Conservation (phyloP, 2,888 invertebrate genomes). For the Priocnemis perturbator region DNA sequence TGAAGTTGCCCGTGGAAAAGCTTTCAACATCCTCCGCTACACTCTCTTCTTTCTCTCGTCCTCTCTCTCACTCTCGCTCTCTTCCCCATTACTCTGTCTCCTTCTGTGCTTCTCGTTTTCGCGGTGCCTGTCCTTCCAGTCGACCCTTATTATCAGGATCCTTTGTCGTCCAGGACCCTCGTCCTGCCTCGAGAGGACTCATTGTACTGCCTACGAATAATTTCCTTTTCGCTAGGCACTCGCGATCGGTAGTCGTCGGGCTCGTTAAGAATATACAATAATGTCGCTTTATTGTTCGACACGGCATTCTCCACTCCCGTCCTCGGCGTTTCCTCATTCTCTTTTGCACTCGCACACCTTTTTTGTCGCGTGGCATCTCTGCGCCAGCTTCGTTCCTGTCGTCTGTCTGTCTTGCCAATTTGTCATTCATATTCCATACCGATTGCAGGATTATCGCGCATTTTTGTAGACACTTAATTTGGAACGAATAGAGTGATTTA, state of each 20-base stretch:
- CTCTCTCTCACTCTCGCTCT: neutral
- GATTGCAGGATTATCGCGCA: too few relatives aligned
- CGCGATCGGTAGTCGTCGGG: constrained; percentile 13
- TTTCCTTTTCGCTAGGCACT: constrained; percentile 21
- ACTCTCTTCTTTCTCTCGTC: neutral
- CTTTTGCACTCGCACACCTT: neutral
- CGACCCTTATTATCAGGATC: constrained; percentile 32
- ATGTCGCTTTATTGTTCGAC: constrained; percentile 15
- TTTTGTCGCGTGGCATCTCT: too few relatives aligned
- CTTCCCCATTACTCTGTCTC: too few relatives aligned
- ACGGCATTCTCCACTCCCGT: too few relatives aligned
- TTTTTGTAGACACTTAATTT: too few relatives aligned
- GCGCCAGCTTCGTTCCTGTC: too few relatives aligned
- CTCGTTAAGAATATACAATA: constrained; percentile 21
- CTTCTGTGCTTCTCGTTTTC: neutral
- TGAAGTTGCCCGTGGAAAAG: neutral
- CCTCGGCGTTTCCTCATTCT: neutral
- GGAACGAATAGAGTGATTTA: too few relatives aligned
- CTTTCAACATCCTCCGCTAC: too few relatives aligned
- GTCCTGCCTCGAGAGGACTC: constrained; percentile 2
- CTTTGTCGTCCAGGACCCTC: constrained; percentile 26
- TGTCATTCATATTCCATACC: too few relatives aligned
- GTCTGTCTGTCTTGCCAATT: too few relatives aligned
- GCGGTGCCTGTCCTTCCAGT: neutral
- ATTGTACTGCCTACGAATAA: constrained; percentile 29